Conservation (phyloP, 2,888 invertebrate genomes). For the Drosophila longiperda region DNA sequence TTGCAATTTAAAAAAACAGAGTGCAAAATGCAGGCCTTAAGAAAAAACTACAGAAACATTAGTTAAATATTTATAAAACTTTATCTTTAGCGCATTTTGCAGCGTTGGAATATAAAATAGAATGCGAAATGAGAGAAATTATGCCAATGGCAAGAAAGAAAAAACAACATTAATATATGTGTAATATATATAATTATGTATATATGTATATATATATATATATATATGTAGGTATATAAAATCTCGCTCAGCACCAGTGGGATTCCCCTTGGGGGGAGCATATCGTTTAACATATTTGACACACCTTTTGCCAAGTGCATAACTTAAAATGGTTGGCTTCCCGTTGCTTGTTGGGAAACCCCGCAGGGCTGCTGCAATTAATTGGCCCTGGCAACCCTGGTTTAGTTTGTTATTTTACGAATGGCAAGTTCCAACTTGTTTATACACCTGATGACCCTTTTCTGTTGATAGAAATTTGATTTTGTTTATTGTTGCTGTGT, state of each 20-base stretch:
- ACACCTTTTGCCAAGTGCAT: neutral
- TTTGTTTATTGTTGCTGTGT: constrained; percentile 66
- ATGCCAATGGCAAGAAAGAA: constrained; percentile 4
- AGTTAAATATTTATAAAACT: neutral
- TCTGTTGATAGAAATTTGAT: constrained; percentile 71
- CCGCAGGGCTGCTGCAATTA: constrained; percentile 46
- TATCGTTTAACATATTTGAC: constrained; percentile 18
- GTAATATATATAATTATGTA: neutral
- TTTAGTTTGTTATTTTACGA: constrained; percentile 16
- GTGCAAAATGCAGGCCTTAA: neutral
- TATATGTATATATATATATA: neutral
- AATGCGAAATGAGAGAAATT: neutral
- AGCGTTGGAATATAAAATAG: neutral
- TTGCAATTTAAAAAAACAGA: neutral
- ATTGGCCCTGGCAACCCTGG: constrained; percentile 47
- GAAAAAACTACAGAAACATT: neutral
- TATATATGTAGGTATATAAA: neutral
- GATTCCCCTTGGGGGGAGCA: neutral
- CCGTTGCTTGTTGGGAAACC: constrained; percentile 35
- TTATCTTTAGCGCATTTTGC: neutral
- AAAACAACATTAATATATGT: neutral
- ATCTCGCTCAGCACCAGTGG: neutral
- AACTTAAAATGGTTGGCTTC: neutral
- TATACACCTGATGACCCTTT: constrained; percentile 70
- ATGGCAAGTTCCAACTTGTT: constrained; percentile 46